These are phyloP conservation scores for Rhyacophila evoluta DNA, from an alignment of 2,888 invertebrate species.

Conservation along the genomic window DNA sequence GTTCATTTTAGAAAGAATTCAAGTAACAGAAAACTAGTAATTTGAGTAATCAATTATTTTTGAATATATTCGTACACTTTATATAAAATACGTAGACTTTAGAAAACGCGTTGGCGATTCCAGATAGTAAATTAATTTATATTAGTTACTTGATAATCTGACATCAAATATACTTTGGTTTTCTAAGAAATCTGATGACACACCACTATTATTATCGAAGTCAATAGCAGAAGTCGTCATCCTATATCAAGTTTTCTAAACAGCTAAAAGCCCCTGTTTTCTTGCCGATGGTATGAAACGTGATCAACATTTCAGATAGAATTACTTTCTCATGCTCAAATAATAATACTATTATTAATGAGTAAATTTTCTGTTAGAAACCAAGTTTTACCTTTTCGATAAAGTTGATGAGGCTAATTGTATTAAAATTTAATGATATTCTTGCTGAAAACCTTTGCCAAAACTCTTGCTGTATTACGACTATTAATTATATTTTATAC, in stretches of 20 bases:
- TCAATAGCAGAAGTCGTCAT: background rate
- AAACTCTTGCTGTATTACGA: background rate
- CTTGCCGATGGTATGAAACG: constrained; percentile 30
- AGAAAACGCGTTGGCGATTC: too few relatives aligned
- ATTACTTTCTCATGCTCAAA: constrained; percentile 40
- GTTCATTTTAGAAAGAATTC: too few relatives aligned
- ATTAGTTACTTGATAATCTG: too few relatives aligned
- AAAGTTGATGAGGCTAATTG: background rate
- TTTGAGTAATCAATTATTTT: too few relatives aligned
- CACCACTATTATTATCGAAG: too few relatives aligned
- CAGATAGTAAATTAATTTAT: too few relatives aligned
- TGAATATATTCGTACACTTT: too few relatives aligned
- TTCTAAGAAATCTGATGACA: too few relatives aligned
- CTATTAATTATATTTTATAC: too few relatives aligned
- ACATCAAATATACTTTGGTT: too few relatives aligned
- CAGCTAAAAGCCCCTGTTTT: constrained; percentile 25
- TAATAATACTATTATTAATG: constrained; percentile 36
- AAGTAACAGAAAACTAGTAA: too few relatives aligned
- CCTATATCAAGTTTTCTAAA: background rate
- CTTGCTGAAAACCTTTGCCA: background rate
- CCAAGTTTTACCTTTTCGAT: constrained; percentile 1
- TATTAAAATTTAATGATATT: constrained; percentile 5
- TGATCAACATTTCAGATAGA: constrained; percentile 42
- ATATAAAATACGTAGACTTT: too few relatives aligned
- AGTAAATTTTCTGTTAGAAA: background rate